Base-by-base conservation (phyloP, 2,888 invertebrate species). In the Scaptomyza tumidula region DNA sequence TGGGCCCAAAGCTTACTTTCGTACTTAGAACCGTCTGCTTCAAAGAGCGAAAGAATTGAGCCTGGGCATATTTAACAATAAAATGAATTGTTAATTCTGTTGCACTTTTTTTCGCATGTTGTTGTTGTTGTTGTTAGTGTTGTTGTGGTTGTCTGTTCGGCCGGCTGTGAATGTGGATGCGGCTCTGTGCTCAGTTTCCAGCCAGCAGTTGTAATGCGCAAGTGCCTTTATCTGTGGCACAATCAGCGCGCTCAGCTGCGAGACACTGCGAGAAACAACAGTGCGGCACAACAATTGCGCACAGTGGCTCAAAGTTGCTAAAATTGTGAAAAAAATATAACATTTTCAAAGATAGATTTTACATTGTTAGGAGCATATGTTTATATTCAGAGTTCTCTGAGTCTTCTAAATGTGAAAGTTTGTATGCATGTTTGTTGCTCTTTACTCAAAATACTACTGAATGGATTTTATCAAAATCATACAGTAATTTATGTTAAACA, bases 201-300 rank as follows among this genome's bases (percentile, higher is more conserved):
- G 41, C 57, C 52, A 58, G 63, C 59, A 70, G 69, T 79, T 87
- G 86, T 83, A 86, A 85, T 80, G 83, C 80, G 81, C 87, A 88
- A 88, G 87, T 87, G 87, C 79, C 82, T 85, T 87, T 85, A 85
- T 85, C 85, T 79, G 86, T 66, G 86, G 69, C 88, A 87, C 89
- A 85, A 85, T 85, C 85, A 41, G 80, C 71, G 63, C 65, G 39
- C 57, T 74, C 75, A 78, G 74, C 78, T 73, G 68, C 78, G 43
- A 62, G 19, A 37, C 50, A 58, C 50, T 55, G 24, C 24, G 43
- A 9, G 43, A 41, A 63, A 58, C 46, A 63, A 63, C 46, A 39
- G 48, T 60, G 73, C 44, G 41, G 59, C 58, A 46, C 53, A 29
- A 33, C 16, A 35, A 48, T 7, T 10, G 2, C 13, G 24, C 39